Evolutionary conservation across 2,113 vertebrate genomes (phyloP), one percentile per base, ranked within the genome.

Genomic region (Parotia lawesii): DNA sequence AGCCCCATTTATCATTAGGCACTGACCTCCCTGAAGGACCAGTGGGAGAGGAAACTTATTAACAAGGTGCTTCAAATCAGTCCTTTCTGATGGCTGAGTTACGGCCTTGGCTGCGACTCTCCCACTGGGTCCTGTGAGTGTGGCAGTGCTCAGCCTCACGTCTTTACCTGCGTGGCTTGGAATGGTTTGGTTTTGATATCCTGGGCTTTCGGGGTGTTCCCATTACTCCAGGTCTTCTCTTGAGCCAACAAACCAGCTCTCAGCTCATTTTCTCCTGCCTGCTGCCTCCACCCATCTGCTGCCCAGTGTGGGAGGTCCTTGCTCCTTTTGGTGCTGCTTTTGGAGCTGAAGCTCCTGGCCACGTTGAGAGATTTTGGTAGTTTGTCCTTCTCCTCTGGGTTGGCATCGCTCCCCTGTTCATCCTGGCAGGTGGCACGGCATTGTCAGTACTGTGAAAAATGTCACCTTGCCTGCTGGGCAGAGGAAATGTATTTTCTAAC

Each of bases 61-160:
- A 95, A 91, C 61, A 69, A 91, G 91, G 65, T 94, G 73, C 80
- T 93, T 90, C 76, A 86, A 80, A 92, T 94, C 96, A 94, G 71
- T 92, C 83, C 79, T 74, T 64, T n/a, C 44, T 80, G 92, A 90
- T 0, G 12, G 69, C 35, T 71, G 94, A 94, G 85, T 79, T 91
- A 79, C 18, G 4, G 78, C 21, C 0, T 33, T 71, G 51, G 56
- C 82, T 40, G 72, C 0, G 2, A 25, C 51, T 73, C 54, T n/a
- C 54, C 71, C 40, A 11, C 25, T 0, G 4, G 60, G 27, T 83
- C 60, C 85, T 64, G 38, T 4, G 80, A 56, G 16, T 35, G 71
- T 76, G 71, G n/a, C 40, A 2, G 2, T 20, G 88, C 60, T 85
- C 7, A 6, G 77, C 78, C 58, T 78, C 54, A 0, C 33, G 48